These are phyloP conservation scores for Sus cebifrons DNA, from an alignment of 2,797 vertebrate species.

Conservation along the genomic window DNA sequence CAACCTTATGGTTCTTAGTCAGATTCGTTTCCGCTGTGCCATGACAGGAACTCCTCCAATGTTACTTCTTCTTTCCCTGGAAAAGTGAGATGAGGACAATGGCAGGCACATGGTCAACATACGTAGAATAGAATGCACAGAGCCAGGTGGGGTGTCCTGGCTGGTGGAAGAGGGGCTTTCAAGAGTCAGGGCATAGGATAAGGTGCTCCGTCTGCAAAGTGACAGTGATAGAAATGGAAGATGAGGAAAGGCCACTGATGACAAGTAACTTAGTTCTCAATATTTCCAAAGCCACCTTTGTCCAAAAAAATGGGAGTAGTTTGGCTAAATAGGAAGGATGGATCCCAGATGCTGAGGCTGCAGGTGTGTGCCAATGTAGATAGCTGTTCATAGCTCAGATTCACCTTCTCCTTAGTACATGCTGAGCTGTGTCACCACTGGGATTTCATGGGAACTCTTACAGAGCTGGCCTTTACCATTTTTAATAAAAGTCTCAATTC, in stretches of 20 bases:
- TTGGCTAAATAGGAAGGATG: background rate
- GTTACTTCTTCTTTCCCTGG: background rate
- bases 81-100: background rate
- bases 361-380: accelerated
- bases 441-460: background rate
- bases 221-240: background rate
- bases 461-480: background rate
- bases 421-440: background rate
- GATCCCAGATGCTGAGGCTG: background rate
- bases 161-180: background rate
- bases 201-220: background rate
- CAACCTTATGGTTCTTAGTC: no score
- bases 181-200: background rate
- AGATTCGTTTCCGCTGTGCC: no score
- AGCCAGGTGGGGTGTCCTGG: no score
- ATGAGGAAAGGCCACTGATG: background rate
- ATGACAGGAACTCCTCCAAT: background rate
- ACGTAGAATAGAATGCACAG: background rate
- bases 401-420: background rate
- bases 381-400: background rate
- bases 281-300: background rate
- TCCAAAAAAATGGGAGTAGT: background rate
- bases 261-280: background rate
- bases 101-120: background rate
- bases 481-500: background rate